These are phyloP conservation scores for Burhinus bistriatus DNA, from an alignment of 2,113 vertebrate genomes.

Conservation along the genomic window DNA sequence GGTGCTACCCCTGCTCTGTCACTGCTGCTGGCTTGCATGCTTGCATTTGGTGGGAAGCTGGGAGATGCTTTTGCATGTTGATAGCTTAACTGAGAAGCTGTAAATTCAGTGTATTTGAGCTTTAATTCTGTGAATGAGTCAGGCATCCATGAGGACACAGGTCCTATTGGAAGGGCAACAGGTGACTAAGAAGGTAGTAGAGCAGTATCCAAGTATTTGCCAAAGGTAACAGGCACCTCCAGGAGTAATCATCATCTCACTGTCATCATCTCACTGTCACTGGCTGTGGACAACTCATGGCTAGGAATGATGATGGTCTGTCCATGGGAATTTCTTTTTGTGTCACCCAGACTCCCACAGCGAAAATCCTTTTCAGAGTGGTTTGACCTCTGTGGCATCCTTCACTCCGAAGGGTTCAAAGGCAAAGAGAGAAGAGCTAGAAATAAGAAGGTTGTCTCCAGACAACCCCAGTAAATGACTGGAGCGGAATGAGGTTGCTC, in stretches of 20 bases:
- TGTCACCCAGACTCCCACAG: not conserved
- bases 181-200: not conserved
- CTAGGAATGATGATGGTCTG: not conserved
- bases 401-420: not conserved
- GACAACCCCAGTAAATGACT: not conserved
- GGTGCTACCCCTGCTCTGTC: not conserved
- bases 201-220: not conserved
- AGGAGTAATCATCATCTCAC: not conserved
- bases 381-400: not conserved
- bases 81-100: not conserved
- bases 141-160: not conserved
- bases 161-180: not conserved
- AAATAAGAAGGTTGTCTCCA: not conserved
- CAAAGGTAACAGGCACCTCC: not conserved
- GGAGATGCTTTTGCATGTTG: not conserved
- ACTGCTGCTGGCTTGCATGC: not conserved
- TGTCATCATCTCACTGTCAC: not conserved
- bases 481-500: not conserved
- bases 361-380: not conserved
- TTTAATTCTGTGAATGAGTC: not conserved
- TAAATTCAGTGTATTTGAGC: not conserved
- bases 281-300: not conserved
- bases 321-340: not conserved
- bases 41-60: not conserved
- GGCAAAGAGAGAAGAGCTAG: not conserved